Base-by-base conservation (phyloP, 1,140 invertebrate genomes). In the Octopus bimaculoides region DNA sequence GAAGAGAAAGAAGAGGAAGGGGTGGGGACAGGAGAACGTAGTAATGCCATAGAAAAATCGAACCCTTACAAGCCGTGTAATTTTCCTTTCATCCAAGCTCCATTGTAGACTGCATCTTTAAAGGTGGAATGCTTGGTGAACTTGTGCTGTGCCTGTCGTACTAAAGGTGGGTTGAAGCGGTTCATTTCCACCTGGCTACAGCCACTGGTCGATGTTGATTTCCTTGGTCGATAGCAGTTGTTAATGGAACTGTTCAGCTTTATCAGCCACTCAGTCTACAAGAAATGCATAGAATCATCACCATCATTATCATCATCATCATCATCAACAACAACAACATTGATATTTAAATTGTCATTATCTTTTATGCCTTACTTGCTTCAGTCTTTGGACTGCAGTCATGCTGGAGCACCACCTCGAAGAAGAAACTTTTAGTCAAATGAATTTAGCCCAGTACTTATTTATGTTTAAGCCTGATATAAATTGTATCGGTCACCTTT, bases 1-100 rank as follows among this genome's bases (percentile, higher is more conserved):
- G 26, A 41, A 41, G 26, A 41, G 26, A 41, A 41, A 41, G 26
- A 41, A 41, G 26, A 41, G 26, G 26, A 41, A 41, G 26, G 3
- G 26, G 26, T 41, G 26, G 26, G 26, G 26, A n/a, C 26, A 0
- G 26, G 26, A 41, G 26, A 41, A 41, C 26, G 26, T 41, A 41
- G 0, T 41, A 41, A 41, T 41, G 26, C 26, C 26, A 41, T 0
- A 41, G 26, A 8, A 71, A 17, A 71, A 71, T 6, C 17, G 7
- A 71, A 71, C 20, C 85, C 88, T 84, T 81, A 90, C 90, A 92
- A 91, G 12, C 95, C 96, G 88, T 97, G 94, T 82, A 96, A 91
- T 85, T 96, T 94, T 4, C 94, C 95, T 87, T 93, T 93, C 17
- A 94, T 88, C 95, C 95, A 96, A 77, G 93, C 86, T 87, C 93